These are phyloP conservation scores for Neopipo cinnamomea DNA, from an alignment of 2,113 vertebrate species.

Conservation along the genomic window DNA sequence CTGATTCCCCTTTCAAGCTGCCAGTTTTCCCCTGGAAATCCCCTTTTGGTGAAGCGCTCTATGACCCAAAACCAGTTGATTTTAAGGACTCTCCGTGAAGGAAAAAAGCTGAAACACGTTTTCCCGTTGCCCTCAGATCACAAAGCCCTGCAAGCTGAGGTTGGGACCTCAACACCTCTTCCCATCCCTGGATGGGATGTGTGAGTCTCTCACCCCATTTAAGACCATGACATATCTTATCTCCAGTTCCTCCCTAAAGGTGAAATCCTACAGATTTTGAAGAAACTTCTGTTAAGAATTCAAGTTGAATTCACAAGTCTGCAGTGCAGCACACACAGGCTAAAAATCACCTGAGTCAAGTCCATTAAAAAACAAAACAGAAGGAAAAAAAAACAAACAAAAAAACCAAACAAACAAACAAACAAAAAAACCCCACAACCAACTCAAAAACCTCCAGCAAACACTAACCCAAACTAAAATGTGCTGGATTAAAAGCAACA, in stretches of 20 bases:
- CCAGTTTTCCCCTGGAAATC: background rate
- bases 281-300: background rate
- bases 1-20: background rate
- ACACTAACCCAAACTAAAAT: background rate
- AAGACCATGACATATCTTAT: background rate
- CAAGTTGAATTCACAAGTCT: background rate
- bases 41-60: rapidly evolving
- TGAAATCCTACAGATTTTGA: background rate
- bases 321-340: background rate
- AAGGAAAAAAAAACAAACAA: background rate
- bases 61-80: background rate
- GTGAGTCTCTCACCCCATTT: background rate
- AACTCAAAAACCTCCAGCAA: background rate
- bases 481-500: slow-evolving; percentile 25
- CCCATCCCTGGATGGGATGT: background rate
- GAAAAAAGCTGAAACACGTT: background rate
- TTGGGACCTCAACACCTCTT: background rate
- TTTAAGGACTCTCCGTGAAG: background rate
- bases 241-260: background rate
- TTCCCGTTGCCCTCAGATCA: background rate
- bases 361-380: background rate
- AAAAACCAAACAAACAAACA: too few relatives aligned
- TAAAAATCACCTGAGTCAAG: background rate
- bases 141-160: background rate
- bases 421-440: background rate